Percentiles rank a stretch among this genome's conserved stretches.
These are phyloP conservation scores for Eupeodes corollae DNA, from an alignment of 1,140 invertebrate species.

Conservation along the genomic window DNA sequence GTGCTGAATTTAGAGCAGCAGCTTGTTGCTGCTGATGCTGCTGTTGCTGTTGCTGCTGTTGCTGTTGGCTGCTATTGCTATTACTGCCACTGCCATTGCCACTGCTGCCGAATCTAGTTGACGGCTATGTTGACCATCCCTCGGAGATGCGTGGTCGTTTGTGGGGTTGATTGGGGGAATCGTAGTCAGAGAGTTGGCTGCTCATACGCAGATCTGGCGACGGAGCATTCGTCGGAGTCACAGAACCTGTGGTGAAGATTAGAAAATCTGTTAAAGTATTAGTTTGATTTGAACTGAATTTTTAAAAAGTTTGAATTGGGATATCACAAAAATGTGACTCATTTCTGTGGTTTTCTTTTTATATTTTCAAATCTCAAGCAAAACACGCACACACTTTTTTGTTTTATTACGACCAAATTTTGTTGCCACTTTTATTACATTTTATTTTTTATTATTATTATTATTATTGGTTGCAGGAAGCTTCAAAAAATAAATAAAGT, in stretches of 20 bases:
- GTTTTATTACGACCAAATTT: not conserved
- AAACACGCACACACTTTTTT: not conserved
- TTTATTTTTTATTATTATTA: no score
- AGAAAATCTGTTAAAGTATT: constrained; percentile 36
- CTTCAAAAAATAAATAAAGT: no score
- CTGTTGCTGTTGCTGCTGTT: constrained; percentile 21
- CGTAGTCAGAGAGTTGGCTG: constrained; percentile 54
- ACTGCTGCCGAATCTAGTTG: constrained; percentile 16
- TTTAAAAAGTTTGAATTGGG: constrained; percentile 33
- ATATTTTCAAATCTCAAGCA: constrained; percentile 1
- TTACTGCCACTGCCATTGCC: constrained; percentile 10
- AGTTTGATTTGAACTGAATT: constrained; percentile 37
- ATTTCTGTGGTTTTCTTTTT: not conserved
- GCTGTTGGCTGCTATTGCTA: constrained; percentile 4
- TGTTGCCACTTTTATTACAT: not conserved
- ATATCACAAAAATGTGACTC: not conserved
- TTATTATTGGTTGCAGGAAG: no score
- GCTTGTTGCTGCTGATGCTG: constrained; percentile 20
- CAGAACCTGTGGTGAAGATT: constrained; percentile 47
- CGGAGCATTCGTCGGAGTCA: constrained; percentile 64
- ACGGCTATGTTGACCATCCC: constrained; percentile 71
- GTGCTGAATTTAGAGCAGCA: not conserved
- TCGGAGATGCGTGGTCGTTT: constrained; percentile 72
- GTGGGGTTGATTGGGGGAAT: constrained; percentile 55
- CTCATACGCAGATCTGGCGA: constrained; percentile 48